A percentile compares a stretch with the other conserved stretches of the same genome.
Evolutionary conservation across 2,113 vertebrate genomes (phyloP).

Genomic region (Phycodurus eques): DNA sequence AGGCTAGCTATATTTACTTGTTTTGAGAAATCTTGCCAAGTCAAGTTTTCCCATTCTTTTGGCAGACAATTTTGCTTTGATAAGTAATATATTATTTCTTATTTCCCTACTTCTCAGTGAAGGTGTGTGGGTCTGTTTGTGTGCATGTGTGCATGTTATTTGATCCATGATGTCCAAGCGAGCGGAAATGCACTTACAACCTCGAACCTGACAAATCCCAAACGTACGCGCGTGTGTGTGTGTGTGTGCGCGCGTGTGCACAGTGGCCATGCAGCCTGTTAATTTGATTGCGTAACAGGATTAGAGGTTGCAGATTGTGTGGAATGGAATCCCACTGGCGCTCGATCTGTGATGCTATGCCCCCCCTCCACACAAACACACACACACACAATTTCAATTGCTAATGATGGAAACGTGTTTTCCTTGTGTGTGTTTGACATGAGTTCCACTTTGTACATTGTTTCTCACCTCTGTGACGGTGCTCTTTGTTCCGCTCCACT

Average conservation of each 20-base stretch:
- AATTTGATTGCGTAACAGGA: slow-evolving; percentile 67
- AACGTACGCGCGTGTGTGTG: slow-evolving; percentile 4
- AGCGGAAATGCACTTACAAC: slow-evolving; percentile 35
- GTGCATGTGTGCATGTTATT: slow-evolving; percentile 24
- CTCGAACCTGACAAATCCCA: slow-evolving; percentile 58
- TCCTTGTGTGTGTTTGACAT: not conserved
- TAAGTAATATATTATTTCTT: too few relatives aligned
- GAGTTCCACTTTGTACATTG: not conserved
- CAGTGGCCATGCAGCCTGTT: slow-evolving; percentile 44
- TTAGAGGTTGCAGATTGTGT: slow-evolving; percentile 56
- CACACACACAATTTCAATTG: slow-evolving; percentile 7
- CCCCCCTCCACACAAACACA: slow-evolving; percentile 14
- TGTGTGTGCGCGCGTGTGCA: slow-evolving; percentile 7
- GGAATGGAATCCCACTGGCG: slow-evolving; percentile 56
- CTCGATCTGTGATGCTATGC: slow-evolving; percentile 47
- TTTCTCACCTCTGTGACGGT: not conserved
- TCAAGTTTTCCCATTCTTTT: too few relatives aligned
- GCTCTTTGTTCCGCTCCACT: not conserved
- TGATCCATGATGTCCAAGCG: slow-evolving; percentile 21
- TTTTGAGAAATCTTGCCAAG: too few relatives aligned
- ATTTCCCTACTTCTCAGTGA: not conserved
- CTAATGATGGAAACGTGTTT: not conserved
- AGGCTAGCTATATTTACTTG: too few relatives aligned
- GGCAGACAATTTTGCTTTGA: not conserved
- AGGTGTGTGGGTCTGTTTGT: slow-evolving; percentile 6